These are phyloP conservation scores for Ceriagrion tenellum DNA, from an alignment of 2,888 invertebrate genomes.

Conservation along the genomic window DNA sequence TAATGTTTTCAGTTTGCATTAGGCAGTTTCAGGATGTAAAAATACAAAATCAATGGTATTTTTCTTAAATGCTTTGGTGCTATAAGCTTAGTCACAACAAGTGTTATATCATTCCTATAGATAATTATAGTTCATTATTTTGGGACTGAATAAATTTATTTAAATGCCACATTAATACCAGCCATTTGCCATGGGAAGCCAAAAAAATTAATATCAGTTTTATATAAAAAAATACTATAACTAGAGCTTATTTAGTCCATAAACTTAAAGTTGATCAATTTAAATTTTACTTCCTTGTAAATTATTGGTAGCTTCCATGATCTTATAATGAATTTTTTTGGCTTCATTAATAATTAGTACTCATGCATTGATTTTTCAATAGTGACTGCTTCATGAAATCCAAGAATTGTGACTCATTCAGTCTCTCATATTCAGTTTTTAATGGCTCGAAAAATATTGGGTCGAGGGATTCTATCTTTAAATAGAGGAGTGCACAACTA, in stretches of 20 bases:
- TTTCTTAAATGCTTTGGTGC: conserved; percentile 54
- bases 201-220: neutral
- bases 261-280: neutral
- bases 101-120: neutral
- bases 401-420: neutral
- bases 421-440: neutral
- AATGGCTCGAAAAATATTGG: neutral
- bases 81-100: conserved; percentile 37
- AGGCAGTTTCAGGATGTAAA: neutral
- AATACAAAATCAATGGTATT: conserved; percentile 6
- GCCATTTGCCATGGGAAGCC: neutral
- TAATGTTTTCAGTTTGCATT: conserved; percentile 1
- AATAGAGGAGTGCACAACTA: neutral
- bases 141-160: neutral
- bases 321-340: too few species aligned
- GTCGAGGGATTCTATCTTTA: neutral
- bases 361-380: neutral
- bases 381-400: neutral
- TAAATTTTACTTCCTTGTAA: too few species aligned
- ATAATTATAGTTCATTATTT: neutral
- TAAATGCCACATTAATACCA: neutral
- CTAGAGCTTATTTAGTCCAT: neutral
- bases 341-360: too few species aligned
- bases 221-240: neutral
- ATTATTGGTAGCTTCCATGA: too few species aligned